phyloP scores from a whole-genome alignment of 2,888 invertebrate genomes.

The Nymphalis polychloros region DNA sequence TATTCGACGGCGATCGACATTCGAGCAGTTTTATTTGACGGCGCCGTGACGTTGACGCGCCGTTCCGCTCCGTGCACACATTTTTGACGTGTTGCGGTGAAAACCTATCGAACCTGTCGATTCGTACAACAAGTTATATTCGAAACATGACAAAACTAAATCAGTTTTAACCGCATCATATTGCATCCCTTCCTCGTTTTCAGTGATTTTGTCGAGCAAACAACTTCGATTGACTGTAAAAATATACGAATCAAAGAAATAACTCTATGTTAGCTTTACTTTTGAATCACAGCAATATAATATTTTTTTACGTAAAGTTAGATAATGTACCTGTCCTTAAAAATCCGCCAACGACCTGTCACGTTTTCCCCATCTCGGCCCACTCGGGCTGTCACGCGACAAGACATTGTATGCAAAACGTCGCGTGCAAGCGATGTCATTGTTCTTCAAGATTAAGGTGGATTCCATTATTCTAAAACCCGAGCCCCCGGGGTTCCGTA shows the following conservation, averaged over 20 bases:
- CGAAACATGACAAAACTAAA: conserved; percentile 41
- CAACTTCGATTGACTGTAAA: not conserved
- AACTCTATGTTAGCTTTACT: not conserved
- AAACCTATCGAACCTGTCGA: conserved; percentile 57
- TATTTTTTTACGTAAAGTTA: not conserved
- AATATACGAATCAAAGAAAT: not conserved
- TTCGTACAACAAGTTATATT: conserved; percentile 33
- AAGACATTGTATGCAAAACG: conserved; percentile 71
- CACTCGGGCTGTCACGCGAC: conserved; percentile 31
- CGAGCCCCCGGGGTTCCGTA: conserved; percentile 56
- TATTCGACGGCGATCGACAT: conserved; percentile 23
- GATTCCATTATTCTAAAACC: conserved; percentile 67
- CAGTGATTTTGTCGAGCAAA: not conserved
- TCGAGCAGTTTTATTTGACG: conserved; percentile 23
- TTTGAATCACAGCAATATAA: not conserved
- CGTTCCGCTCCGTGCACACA: conserved; percentile 17
- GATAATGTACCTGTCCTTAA: conserved; percentile 19
- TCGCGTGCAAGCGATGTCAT: conserved; percentile 69
- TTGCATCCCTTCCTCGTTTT: conserved; percentile 26
- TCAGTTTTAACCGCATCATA: conserved; percentile 47
- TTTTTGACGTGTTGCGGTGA: conserved; percentile 45
- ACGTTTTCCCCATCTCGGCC: conserved; percentile 49
- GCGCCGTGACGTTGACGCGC: conserved; percentile 29
- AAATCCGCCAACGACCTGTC: conserved; percentile 44
- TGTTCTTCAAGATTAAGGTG: conserved; percentile 76